Evolutionary conservation across 1,140 invertebrate species (phyloP).

Genomic region (Macrostomum lignano): DNA sequence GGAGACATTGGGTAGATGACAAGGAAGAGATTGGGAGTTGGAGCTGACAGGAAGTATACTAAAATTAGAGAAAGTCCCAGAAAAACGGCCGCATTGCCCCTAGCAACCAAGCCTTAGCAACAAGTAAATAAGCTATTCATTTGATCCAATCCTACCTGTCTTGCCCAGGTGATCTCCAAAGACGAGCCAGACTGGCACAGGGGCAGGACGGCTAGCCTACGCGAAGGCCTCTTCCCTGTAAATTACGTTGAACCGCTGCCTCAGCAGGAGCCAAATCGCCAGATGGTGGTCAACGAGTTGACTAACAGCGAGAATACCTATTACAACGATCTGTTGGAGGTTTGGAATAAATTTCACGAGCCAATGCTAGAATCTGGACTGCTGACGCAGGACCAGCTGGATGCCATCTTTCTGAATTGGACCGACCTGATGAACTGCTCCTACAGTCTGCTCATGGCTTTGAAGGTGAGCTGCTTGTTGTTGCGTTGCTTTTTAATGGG

Average conservation of each 20-base stretch:
- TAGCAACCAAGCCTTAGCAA: too few relatives aligned
- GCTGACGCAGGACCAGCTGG: conserved; percentile 36
- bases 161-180: conserved; percentile 59
- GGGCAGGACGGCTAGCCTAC: conserved; percentile 29
- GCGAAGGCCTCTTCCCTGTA: conserved; percentile 21
- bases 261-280: neutral
- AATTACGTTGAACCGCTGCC: conserved; percentile 21
- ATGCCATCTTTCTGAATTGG: conserved; percentile 51
- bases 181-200: conserved; percentile 85
- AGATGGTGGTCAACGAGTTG: neutral
- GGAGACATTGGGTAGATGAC: too few relatives aligned
- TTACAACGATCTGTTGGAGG: neutral
- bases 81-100: too few relatives aligned
- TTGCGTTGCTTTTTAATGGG: too few relatives aligned
- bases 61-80: too few relatives aligned
- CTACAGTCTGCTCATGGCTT: conserved; percentile 36
- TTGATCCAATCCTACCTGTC: too few relatives aligned
- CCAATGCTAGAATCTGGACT: conserved; percentile 37
- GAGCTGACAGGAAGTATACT: too few relatives aligned
- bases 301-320: conserved; percentile 1
- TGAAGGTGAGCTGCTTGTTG: conserved; percentile 31
- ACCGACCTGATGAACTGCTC: conserved; percentile 46
- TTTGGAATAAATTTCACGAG: conserved; percentile 37
- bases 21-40: too few relatives aligned
- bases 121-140: too few relatives aligned